A percentile compares a stretch with the other conserved stretches of the same genome.
These are phyloP conservation scores for Lobophora halterata DNA, from an alignment of 2,888 invertebrate genomes.

Conservation along the genomic window DNA sequence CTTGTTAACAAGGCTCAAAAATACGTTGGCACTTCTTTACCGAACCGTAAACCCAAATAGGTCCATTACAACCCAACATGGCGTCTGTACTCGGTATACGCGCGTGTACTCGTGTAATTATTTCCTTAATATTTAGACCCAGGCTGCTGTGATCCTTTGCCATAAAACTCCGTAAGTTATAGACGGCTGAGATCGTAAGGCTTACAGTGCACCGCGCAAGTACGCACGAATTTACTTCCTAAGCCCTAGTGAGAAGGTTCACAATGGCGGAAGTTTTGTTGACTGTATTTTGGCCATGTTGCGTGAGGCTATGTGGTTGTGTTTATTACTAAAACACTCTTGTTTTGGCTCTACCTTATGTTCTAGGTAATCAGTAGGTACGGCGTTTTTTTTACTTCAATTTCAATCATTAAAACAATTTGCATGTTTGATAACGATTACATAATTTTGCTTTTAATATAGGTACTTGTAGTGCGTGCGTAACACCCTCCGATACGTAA, in stretches of 20 bases:
- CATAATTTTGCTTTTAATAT: no score
- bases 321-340: constrained; percentile 20
- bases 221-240: constrained; percentile 13
- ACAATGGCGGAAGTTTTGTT: constrained; percentile 15
- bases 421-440: no score
- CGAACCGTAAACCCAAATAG: constrained; percentile 17
- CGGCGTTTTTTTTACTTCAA: constrained; percentile 9
- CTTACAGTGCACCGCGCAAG: constrained; percentile 27
- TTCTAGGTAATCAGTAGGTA: constrained; percentile 9
- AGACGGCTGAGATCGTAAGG: constrained; percentile 45
- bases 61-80: constrained; percentile 24
- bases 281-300: constrained; percentile 22
- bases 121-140: constrained; percentile 63
- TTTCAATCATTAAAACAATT: no score
- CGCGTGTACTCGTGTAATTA: constrained; percentile 53
- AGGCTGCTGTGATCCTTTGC: constrained; percentile 40
- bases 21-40: constrained; percentile 4
- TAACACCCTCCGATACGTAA: no score
- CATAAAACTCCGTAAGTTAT: constrained; percentile 60
- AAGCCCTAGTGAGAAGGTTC: constrained; percentile 13
- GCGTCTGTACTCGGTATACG: constrained; percentile 14
- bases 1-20: constrained; percentile 6
- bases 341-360: constrained; percentile 17
- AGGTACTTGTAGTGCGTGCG: no score
- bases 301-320: constrained; percentile 21